Evolutionary conservation across 1,140 invertebrate genomes (phyloP), one percentile per base, ranked within the genome.

Genomic region (Drosophila prosaltans): DNA sequence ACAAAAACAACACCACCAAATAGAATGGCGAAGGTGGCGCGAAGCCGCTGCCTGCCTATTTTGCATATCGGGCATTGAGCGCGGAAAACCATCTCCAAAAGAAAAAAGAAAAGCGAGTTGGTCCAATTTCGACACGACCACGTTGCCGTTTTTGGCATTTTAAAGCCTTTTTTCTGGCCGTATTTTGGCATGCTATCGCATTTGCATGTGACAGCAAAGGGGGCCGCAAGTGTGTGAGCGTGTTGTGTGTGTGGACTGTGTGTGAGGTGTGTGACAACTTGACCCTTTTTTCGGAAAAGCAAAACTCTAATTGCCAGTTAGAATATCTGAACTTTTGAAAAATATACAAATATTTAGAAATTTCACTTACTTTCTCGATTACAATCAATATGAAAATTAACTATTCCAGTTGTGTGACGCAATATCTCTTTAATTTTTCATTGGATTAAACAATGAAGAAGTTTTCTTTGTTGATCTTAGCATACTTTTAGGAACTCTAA

Each of bases 61-160:
- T 86, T 88, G 83, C 82, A 86, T 86, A 76, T 76, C 51, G 62
- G 39, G 69, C 63, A 60, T 0, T 43, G 45, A 16, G 45, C 45
- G 16, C 28, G 43, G 9, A 41, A 61, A 30, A 30, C 32, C 45
- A 51, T 7, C 21, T 40, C 57, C 9, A 26, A 71, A 64, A 36
- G 4, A 30, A 30, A 36, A 36, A 7, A 36, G 3, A 1, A 6
- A 63, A 59, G 36, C 54, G 54, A 78, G 69, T 70, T 85, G 83
- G 71, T 85, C 66, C 78, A 85, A 85, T 85, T 85, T 86, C 69
- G 72, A 51, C 21, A 26, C 32, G 32, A 77, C 51, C 71, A 65
- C 75, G 64, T 81, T 51, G 78, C 40, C 82, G 55, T 72, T 78
- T 80, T 82, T 68, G 43, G 32, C 60, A 40, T 30, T 75, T 78